A percentile compares a stretch with the other conserved stretches of the same genome.
phyloP scores from a whole-genome alignment of 2,888 invertebrate species.

The Mantis religiosa region DNA sequence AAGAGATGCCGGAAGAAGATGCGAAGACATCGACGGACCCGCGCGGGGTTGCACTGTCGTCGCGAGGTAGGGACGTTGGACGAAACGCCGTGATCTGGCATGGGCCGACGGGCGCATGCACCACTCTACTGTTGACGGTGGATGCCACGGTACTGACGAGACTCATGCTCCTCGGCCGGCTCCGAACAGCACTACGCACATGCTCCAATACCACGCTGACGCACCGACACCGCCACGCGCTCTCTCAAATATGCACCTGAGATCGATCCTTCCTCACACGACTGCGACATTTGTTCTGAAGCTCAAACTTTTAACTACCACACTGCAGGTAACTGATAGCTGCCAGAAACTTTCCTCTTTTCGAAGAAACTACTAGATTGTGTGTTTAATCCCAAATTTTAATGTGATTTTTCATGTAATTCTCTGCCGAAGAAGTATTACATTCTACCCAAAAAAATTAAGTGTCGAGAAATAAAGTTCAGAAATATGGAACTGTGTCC shows the following conservation, averaged over 20 bases:
- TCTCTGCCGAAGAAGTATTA: too few species aligned
- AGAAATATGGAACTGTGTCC: too few species aligned
- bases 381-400: too few species aligned
- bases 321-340: background rate
- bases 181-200: conserved; percentile 7
- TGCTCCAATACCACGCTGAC: conserved; percentile 1
- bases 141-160: background rate
- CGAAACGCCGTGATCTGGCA: conserved; percentile 13
- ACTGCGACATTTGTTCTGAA: background rate
- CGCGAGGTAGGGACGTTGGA: conserved; percentile 6
- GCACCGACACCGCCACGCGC: background rate
- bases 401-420: too few species aligned
- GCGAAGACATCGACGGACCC: conserved; percentile 39
- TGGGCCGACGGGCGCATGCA: conserved; percentile 1
- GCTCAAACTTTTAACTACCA: background rate
- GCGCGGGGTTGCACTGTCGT: conserved; percentile 14
- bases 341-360: too few species aligned
- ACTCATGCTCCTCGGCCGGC: background rate
- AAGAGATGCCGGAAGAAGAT: conserved; percentile 56
- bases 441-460: too few species aligned
- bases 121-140: background rate
- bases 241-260: background rate
- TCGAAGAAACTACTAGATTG: too few species aligned
- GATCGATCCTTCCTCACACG: background rate
- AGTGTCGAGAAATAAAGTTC: too few species aligned